phyloP scores from a whole-genome alignment of 2,888 invertebrate species.

The Drosophila picticornis region DNA sequence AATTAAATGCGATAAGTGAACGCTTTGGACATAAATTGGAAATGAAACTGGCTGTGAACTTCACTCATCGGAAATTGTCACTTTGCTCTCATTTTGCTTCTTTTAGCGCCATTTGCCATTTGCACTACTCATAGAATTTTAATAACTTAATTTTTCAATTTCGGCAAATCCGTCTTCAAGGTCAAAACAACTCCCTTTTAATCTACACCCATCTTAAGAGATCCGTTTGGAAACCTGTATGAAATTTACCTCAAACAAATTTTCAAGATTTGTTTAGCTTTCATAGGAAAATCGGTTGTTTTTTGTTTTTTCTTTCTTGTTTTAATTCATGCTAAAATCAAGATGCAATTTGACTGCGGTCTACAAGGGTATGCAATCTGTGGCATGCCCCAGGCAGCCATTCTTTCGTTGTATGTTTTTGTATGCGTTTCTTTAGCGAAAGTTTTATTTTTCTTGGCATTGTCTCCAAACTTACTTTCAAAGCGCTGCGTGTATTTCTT shows the following conservation, averaged over 20 bases:
- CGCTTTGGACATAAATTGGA: conserved; percentile 42
- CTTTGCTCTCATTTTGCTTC: background rate
- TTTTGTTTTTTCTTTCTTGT: background rate
- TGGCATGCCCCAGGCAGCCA: background rate
- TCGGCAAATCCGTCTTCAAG: background rate
- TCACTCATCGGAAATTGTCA: background rate
- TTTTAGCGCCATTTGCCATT: background rate
- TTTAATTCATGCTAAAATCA: background rate
- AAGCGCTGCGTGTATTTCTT: background rate
- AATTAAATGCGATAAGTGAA: conserved; percentile 58
- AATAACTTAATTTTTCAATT: no score
- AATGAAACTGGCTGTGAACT: conserved; percentile 47
- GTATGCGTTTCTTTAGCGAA: background rate
- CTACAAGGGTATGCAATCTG: background rate
- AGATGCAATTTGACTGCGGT: background rate
- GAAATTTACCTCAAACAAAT: background rate
- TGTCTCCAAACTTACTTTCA: background rate
- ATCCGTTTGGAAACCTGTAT: background rate
- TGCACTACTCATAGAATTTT: background rate
- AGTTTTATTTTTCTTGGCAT: background rate
- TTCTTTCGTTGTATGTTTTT: no score
- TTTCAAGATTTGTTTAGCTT: background rate
- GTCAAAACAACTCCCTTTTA: background rate
- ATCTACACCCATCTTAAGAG: background rate
- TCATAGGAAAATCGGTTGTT: background rate